phyloP scores from a whole-genome alignment of 2,888 invertebrate species.

The Dinocampus coccinellae region DNA sequence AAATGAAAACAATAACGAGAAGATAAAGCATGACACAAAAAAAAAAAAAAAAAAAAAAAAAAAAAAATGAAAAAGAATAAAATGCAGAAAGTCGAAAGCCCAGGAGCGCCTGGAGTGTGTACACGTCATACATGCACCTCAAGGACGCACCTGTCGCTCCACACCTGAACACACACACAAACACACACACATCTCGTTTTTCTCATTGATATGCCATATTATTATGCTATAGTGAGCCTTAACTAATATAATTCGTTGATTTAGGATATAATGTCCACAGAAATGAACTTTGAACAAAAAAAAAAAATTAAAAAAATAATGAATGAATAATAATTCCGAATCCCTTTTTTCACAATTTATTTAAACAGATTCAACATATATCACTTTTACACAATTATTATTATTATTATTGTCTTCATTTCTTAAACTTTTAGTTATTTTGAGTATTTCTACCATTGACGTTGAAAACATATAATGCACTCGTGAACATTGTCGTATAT shows the following conservation, averaged over 20 bases:
- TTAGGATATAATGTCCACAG: not conserved
- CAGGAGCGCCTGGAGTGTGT: slow-evolving; percentile 37
- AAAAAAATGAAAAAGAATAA: not conserved
- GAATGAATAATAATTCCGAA: no score
- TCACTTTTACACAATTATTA: no score
- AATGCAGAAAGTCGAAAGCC: slow-evolving; percentile 3
- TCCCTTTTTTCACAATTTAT: no score
- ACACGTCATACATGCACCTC: slow-evolving; percentile 45
- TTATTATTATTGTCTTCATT: no score
- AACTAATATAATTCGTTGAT: not conserved
- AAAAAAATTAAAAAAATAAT: not conserved
- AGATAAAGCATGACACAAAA: slow-evolving; percentile 1
- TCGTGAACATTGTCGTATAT: slow-evolving; percentile 1
- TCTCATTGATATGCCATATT: not conserved
- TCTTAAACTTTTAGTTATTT: no score
- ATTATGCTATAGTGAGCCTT: not conserved
- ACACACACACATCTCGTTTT: not conserved
- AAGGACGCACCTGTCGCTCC: slow-evolving; percentile 54
- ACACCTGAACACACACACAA: slow-evolving; percentile 2
- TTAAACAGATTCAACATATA: no score
- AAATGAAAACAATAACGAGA: not conserved
- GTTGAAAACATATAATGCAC: no score
- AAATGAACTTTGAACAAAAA: not conserved
- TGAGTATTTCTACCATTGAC: no score
- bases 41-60: slow-evolving; percentile 9